Evolutionary conservation across 2,797 vertebrate genomes (phyloP).

Genomic region (Ficedula albicollis): DNA sequence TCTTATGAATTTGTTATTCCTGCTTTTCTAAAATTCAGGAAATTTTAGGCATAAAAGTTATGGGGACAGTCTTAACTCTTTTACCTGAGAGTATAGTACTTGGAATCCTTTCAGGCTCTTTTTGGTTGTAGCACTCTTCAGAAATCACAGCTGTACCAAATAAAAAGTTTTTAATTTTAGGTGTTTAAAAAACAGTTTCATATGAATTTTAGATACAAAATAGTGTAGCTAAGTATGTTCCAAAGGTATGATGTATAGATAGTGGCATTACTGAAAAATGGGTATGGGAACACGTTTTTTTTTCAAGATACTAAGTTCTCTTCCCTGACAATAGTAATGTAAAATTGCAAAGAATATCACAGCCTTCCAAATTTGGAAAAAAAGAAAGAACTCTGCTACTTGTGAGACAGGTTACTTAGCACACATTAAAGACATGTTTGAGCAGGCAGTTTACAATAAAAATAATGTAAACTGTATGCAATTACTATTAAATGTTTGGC

Average conservation of each 20-base stretch:
- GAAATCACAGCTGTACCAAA: background rate
- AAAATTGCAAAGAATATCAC: background rate
- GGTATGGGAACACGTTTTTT: background rate
- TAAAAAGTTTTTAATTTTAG: background rate
- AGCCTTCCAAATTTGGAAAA: background rate
- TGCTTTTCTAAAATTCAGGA: background rate
- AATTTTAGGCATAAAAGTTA: background rate
- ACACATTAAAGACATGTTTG: background rate
- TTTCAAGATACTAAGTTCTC: background rate
- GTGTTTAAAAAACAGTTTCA: background rate
- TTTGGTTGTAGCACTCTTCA: background rate
- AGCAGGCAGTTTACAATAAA: background rate
- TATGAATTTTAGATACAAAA: background rate
- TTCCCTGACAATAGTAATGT: background rate
- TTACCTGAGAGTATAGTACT: background rate
- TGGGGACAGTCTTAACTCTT: background rate
- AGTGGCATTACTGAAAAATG: background rate
- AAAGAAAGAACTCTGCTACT: background rate
- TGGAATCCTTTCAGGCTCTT: background rate
- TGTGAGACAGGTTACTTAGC: background rate
- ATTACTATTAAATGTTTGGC: background rate
- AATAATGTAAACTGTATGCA: background rate
- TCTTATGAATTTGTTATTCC: background rate
- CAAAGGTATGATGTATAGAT: background rate
- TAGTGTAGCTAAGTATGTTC: background rate